A percentile compares a stretch with the other conserved stretches of the same genome.
These are phyloP conservation scores for Clarias macrocephalus DNA, from an alignment of 2,113 vertebrate species.

Conservation along the genomic window DNA sequence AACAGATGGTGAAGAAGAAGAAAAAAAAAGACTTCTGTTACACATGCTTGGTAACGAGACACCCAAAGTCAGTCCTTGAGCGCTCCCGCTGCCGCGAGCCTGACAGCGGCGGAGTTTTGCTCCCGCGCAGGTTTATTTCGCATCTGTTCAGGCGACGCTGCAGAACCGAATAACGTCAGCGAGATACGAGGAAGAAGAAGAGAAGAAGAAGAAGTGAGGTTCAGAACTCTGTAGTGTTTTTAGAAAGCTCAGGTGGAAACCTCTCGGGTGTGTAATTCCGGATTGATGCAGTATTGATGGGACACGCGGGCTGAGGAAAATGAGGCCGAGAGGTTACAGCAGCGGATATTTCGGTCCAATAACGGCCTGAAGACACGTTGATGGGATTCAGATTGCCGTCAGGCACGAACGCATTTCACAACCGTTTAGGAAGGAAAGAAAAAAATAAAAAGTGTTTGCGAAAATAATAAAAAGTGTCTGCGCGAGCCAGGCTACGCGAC, in stretches of 20 bases:
- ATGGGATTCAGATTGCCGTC: slow-evolving; percentile 40
- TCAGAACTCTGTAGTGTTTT: background rate
- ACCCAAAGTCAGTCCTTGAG: background rate
- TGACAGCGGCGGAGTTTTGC: background rate
- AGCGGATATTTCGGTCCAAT: slow-evolving; percentile 36
- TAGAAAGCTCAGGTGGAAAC: slow-evolving; percentile 42
- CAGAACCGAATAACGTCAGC: background rate
- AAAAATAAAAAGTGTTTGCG: background rate
- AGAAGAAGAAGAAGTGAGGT: background rate
- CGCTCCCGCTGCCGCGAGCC: no score
- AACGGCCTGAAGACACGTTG: slow-evolving; percentile 1
- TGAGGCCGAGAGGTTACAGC: slow-evolving; percentile 39
- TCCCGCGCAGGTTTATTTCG: background rate
- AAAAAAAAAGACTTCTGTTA: background rate
- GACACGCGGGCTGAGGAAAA: slow-evolving; percentile 30
- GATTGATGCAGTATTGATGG: slow-evolving; percentile 39
- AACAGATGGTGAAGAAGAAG: background rate
- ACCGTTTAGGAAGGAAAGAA: background rate
- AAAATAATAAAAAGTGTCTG: background rate
- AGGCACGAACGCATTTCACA: background rate
- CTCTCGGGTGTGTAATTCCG: slow-evolving; percentile 53
- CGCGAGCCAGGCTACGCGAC: background rate
- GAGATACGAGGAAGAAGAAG: background rate
- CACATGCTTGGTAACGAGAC: background rate
- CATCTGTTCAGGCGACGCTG: background rate